Evolutionary conservation across 1,140 invertebrate genomes (phyloP), one percentile per base, ranked within the genome.

Genomic region (Ips typographus): DNA sequence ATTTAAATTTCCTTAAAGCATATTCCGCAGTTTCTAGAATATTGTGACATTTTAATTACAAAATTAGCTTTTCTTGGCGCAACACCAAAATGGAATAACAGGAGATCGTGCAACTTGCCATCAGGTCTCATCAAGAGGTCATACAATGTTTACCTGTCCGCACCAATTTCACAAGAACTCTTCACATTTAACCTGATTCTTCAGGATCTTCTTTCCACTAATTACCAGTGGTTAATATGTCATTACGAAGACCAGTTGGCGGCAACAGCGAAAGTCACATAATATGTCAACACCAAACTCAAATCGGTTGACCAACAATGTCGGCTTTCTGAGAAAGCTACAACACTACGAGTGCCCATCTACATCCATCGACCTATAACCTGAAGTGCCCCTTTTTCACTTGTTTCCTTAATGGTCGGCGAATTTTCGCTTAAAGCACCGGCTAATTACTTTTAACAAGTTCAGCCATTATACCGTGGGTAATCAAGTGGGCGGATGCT

Each of bases 391-490:
- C 37, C 37, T 55, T 55, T 55, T 55, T 55, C 52, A 38, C 52
- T n/a, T 36, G 52, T 36, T 38, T 55, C n/a, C 52, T 55, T 55
- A 55, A 55, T 55, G 41, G 58, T 40, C n/a, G 42, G 58, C 58
- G 36, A 60, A 60, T 60, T 60, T 60, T 60, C 58, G 41, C 41
- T 60, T 44, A 43, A 42, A 59, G 41, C 37, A 40, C n/a, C 41
- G 4, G 58, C 58, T 60, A 60, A 60, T 60, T 60, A 60, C 58
- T 36, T 6, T 57, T 22, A 22, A 22, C 22, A 57, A 57, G 38
- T 40, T 37, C 55, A 57, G 55, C 38, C 41, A 40, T 49, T 22
- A 22, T 8, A 49, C 44, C 40, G 57, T 59, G 57, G 57, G 57
- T 41, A 59, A 41, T 41, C 7, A 41, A 60, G 58, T 60, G 58